Conservation (phyloP, 2,797 vertebrate species). For the Phataginus tricuspis region DNA sequence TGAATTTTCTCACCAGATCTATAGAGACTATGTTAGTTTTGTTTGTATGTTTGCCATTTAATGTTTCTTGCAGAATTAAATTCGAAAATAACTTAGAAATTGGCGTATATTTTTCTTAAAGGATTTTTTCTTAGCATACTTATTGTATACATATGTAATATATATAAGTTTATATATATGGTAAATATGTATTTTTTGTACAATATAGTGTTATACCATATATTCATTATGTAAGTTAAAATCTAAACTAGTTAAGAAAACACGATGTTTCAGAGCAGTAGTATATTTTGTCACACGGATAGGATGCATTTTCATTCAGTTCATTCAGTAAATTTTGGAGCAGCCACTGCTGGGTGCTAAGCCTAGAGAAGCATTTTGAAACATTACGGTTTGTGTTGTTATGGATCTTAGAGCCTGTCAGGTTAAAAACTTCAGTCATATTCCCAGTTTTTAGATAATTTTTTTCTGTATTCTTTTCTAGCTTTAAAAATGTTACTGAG, state of each 20-base stretch:
- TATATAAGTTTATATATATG: background rate
- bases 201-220: background rate
- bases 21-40: background rate
- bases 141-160: background rate
- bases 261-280: background rate
- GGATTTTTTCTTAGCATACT: background rate
- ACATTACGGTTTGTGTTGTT: background rate
- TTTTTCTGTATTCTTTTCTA: background rate
- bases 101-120: background rate
- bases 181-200: constrained; percentile 32
- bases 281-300: background rate
- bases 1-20: background rate
- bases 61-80: background rate
- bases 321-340: background rate
- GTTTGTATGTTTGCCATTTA: background rate
- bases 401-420: background rate
- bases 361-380: background rate
- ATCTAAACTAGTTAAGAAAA: background rate
- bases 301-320: background rate
- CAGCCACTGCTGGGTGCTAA: background rate
- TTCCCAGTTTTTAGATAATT: background rate
- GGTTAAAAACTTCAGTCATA: background rate
- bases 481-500: constrained; percentile 6
- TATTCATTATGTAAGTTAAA: background rate
- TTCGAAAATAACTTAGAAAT: background rate